Base-by-base conservation (phyloP, 2,888 invertebrate species). In the Papilio gigon region DNA sequence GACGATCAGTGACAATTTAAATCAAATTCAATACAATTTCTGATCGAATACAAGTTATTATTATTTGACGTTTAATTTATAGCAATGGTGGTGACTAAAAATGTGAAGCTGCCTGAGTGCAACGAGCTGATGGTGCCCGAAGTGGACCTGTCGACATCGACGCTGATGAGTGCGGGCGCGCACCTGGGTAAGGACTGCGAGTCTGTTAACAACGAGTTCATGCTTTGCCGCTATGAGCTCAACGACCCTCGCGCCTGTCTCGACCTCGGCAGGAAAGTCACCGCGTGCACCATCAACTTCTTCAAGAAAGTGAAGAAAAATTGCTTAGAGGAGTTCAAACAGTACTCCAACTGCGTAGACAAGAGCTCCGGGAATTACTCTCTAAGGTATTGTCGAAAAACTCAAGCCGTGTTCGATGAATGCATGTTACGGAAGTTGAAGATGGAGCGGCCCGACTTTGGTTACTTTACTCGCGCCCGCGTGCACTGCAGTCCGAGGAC, bases 181-280 rank as follows among this genome's bases (percentile, higher is more conserved):
- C 97, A 98, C 87, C 89, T 99, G 77, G 99, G 98, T 73, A 97
- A 97, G 88, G 94, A 95, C 77, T 99, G 99, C 88, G 98, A 99
- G 89, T 87, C 91, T 66, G 92, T 95, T 76, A 97, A 97, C 89
- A 98, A 98, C 95, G 98, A 99, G 88, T 99, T 97, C 83, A 95
- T 98, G 94, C 89, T 99, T 50, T 99, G 99, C 77, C 94, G 95
- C n/a, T 81, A 92, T 27, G 98, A 98, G 86, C 87, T 94, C 44
- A 87, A 94, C 8, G 98, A 99, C 87, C 97, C 98, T 0, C 93
- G 98, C 33, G 94, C 94, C 75, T 99, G 99, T 81, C 22, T 99
- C 4, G 88, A 93, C 0, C 96, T 97, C 79, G 98, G 99, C 0
- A 98, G 96, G 87, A 94, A 93, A 4, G 97, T 99, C 0, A 99